Base-by-base conservation (phyloP, 2,888 invertebrate species). In the Pyralis farinalis region DNA sequence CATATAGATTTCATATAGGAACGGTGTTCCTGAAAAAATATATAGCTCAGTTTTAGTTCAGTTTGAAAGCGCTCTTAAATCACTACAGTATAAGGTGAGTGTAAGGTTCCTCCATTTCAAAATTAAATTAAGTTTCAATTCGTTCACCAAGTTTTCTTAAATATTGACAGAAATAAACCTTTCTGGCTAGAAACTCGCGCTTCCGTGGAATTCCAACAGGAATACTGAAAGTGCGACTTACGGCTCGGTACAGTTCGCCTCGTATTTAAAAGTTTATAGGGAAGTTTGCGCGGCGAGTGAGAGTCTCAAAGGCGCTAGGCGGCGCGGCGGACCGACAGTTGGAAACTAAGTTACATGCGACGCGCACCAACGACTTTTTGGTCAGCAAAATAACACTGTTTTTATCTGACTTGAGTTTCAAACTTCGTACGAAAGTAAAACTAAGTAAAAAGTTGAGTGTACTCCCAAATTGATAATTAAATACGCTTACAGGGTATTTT, bases 241-340 rank as follows among this genome's bases (percentile, higher is more conserved):
- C 31, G 5, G 4, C 16, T 16, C 16, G 16, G 31, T 31, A 31
- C 33, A 16, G 27, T 39, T 39, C 28, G 20, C 25, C 32, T 39
- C 33, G 33, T 33, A 33, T 39, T 39, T 39, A 34, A 39, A 39
- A 39, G 39, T 39, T 39, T 32, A 32, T 20, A 38, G 12, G 7
- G 38, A 33, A 38, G 32, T 32, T 38, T 31, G 16, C 9, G 31
- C 11, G 32, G 38, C 31, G 37, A 32, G 25, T 31, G 31, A 12
- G 12, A 7, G 12, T 6, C 28, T 39, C 39, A 39, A 39, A 39
- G 39, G 39, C 16, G 16, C 16, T 16, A 2, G 16, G 3, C 16
- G 16, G 16, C 16, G 16, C 38, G 38, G 7, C 25, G 20, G 37
- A 1, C 32, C 33, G 39, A 33, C 21, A 37, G 28, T 33, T 39